Evolutionary conservation across 2,888 invertebrate genomes (phyloP), one percentile per base, ranked within the genome.

Genomic region (Agrotis exclamationis): DNA sequence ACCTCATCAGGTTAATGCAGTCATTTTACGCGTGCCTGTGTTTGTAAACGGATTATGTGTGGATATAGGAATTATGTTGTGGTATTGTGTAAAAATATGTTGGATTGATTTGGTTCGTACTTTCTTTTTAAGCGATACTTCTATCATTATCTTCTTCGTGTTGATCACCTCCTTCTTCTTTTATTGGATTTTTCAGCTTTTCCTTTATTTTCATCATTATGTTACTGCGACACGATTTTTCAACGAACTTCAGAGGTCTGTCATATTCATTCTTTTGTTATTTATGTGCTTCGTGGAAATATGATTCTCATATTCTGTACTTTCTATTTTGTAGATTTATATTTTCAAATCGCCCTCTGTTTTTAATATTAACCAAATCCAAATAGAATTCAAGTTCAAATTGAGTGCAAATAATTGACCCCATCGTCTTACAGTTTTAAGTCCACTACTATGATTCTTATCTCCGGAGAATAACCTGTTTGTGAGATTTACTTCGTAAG

Each of bases 1-100:
- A 88, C 79, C 78, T 65, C 79, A 84, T 82, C 66, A 63, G 24
- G 68, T 82, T 84, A 85, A 82, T 82, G 77, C 68, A 73, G 75
- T 69, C 51, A 82, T 84, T 77, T 68, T 68, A 80, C 76, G 68
- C 60, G 59, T 84, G 70, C 65, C 51, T 80, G 72, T 64, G 63
- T 76, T 47, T n/a, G 58, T 72, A 72, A 81, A 76, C 77, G 65
- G 72, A 84, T 80, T 82, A 78, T 56, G 54, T 76, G 45, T 63
- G 57, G 57, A 44, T 68, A 65, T 66, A 45, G 66, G 20, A 58
- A 60, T 56, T 62, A 64, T 70, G 62, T 65, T 50, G 54, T 14
- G n/a, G 39, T 70, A 65, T 56, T n/a, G 53, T 13, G 56, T 24
- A 59, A 73, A 79, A 74, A 45, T 60, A 24, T 79, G 24, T 20